Conservation (phyloP, 2,113 vertebrate genomes). For the Ophthalmotilapia sp. region DNA sequence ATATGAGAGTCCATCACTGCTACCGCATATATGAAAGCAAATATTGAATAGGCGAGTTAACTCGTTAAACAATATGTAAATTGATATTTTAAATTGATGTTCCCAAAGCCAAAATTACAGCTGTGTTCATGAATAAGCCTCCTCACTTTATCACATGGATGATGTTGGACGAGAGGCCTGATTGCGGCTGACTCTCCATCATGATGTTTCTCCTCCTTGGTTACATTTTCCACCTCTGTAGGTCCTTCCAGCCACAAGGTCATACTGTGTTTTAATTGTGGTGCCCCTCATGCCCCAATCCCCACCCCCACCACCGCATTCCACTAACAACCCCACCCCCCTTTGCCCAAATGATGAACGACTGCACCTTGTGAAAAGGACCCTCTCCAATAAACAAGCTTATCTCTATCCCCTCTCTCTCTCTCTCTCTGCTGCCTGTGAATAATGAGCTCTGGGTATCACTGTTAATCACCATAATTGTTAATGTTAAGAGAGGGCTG, state of each 20-base stretch:
- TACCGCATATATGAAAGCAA: neutral
- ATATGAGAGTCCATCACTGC: neutral
- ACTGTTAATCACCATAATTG: conserved; percentile 90
- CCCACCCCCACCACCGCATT: neutral
- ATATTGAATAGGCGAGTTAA: neutral
- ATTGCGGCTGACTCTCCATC: neutral
- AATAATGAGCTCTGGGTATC: conserved; percentile 88
- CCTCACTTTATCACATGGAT: neutral
- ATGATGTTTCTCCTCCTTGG: neutral
- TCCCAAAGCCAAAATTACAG: neutral
- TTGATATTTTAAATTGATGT: neutral
- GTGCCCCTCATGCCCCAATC: conserved; percentile 58
- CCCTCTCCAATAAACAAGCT: conserved; percentile 85
- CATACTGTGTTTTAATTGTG: conserved; percentile 88
- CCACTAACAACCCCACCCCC: neutral
- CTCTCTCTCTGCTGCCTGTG: conserved; percentile 67
- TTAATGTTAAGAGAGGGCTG: conserved; percentile 82
- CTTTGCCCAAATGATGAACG: conserved; percentile 65
- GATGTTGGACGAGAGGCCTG: neutral
- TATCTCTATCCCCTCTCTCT: conserved; percentile 77
- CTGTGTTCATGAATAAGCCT: neutral
- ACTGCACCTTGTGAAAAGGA: conserved; percentile 70
- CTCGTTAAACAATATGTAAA: neutral
- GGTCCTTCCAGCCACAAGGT: conserved; percentile 81
- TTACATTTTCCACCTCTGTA: conserved; percentile 18